A percentile compares a stretch with the other conserved stretches of the same genome.
Conservation (phyloP, 2,113 vertebrate species). For the Zosterops japonicus region DNA sequence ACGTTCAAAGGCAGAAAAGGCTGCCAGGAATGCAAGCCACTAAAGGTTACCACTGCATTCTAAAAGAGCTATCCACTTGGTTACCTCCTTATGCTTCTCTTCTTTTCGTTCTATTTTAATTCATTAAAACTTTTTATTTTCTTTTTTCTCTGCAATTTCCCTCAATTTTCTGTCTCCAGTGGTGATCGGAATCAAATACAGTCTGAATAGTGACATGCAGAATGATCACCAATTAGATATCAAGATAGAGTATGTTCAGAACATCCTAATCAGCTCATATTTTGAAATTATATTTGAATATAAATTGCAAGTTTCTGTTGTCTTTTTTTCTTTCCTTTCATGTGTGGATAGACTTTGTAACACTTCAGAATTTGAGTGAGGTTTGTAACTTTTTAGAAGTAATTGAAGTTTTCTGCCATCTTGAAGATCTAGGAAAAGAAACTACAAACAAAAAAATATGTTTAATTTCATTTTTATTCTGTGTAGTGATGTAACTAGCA, state of each 20-base stretch:
- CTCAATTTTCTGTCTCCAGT: neutral
- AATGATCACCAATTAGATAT: neutral
- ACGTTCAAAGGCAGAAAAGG: neutral
- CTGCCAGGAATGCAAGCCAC: neutral
- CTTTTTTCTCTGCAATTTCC: neutral
- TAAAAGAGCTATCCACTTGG: neutral
- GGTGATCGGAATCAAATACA: neutral
- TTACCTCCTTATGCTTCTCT: neutral
- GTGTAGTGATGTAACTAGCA: neutral
- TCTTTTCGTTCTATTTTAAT: neutral
- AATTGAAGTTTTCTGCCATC: neutral
- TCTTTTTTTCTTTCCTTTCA: neutral
- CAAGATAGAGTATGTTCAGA: neutral
- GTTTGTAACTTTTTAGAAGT: neutral
- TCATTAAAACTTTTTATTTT: neutral
- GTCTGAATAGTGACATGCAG: neutral
- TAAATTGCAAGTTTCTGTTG: neutral
- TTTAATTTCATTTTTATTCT: neutral
- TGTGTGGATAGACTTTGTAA: neutral
- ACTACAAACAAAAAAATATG: neutral
- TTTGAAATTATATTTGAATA: neutral
- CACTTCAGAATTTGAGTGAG: rapidly evolving
- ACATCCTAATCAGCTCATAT: neutral
- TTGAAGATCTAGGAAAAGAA: neutral
- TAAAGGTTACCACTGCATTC: neutral